Evolutionary conservation across 1,140 invertebrate species (phyloP).

Genomic region (Acromyrmex charruanus): DNA sequence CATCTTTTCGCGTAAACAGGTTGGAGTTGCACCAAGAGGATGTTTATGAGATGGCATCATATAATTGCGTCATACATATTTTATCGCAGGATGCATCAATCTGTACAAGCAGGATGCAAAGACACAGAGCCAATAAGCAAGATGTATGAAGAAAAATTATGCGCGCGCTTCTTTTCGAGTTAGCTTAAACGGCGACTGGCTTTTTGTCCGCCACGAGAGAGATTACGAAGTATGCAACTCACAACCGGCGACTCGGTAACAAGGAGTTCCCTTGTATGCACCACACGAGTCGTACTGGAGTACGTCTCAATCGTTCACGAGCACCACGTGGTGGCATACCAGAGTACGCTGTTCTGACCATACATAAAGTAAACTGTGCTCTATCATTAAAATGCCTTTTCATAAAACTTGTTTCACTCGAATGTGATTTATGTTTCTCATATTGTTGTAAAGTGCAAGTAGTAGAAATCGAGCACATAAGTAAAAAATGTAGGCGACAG

Average conservation of each 20-base stretch:
- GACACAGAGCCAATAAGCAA: conserved; percentile 30
- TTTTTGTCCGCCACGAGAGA: conserved; percentile 66
- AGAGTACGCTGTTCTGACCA: conserved; percentile 46
- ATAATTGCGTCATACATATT: conserved; percentile 34
- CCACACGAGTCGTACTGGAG: conserved; percentile 56
- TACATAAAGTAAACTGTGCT: conserved; percentile 15
- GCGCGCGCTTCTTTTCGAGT: conserved; percentile 24
- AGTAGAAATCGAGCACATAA: not conserved
- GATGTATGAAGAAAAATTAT: conserved; percentile 37
- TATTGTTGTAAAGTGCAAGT: not conserved
- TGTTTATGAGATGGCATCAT: conserved; percentile 46
- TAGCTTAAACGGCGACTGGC: conserved; percentile 63
- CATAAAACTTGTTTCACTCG: conserved; percentile 1
- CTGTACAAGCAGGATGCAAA: conserved; percentile 21
- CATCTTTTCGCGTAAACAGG: conserved; percentile 26
- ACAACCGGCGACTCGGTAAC: conserved; percentile 69
- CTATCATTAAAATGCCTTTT: conserved; percentile 36
- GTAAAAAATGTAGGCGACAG: not conserved
- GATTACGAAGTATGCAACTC: conserved; percentile 66
- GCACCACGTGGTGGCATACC: conserved; percentile 62
- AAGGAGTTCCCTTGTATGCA: conserved; percentile 73
- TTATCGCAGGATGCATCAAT: conserved; percentile 45
- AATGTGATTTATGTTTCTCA: not conserved
- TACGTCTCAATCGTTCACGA: conserved; percentile 75
- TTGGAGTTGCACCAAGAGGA: not conserved